phyloP scores from a whole-genome alignment of 2,888 invertebrate genomes.

The Megaustenia siamemsis region DNA sequence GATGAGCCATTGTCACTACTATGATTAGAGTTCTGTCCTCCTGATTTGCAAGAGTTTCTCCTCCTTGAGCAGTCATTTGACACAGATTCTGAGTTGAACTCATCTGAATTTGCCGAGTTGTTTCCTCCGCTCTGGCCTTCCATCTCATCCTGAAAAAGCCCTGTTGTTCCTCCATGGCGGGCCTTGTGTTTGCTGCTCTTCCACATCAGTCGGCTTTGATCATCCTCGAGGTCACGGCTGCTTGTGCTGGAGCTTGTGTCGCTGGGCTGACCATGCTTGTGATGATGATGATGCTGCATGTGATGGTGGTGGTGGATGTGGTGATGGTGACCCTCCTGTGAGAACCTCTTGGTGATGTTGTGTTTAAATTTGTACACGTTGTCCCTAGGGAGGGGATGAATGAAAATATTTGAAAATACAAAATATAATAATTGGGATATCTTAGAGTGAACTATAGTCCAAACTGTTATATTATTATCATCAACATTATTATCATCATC shows the following conservation, averaged over 20 bases:
- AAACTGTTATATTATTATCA: too few species aligned
- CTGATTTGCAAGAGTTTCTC: constrained; percentile 7
- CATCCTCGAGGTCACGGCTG: constrained; percentile 52
- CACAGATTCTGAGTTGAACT: constrained; percentile 42
- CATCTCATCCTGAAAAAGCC: constrained; percentile 28
- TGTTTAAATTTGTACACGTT: constrained; percentile 93
- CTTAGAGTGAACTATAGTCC: too few species aligned
- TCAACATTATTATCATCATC: too few species aligned
- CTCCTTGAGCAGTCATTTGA: constrained; percentile 41
- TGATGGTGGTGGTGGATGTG: constrained; percentile 59
- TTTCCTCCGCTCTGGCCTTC: constrained; percentile 39
- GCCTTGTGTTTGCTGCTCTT: constrained; percentile 45
- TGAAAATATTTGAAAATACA: too few species aligned
- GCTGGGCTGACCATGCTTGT: constrained; percentile 49
- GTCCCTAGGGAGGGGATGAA: constrained; percentile 39
- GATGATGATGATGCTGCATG: constrained; percentile 49
- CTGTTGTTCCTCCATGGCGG: constrained; percentile 8
- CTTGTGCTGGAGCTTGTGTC: constrained; percentile 55
- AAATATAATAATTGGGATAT: too few species aligned
- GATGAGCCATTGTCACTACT: constrained; percentile 31
- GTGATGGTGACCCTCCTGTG: constrained; percentile 78
- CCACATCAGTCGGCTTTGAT: constrained; percentile 51
- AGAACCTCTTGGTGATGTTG: constrained; percentile 93
- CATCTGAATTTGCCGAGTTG: constrained; percentile 48
- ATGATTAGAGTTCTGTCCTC: constrained; percentile 33